Conservation (phyloP, 37 sponge, comb jelly and placozoan species). For the Beroe forskalii region DNA sequence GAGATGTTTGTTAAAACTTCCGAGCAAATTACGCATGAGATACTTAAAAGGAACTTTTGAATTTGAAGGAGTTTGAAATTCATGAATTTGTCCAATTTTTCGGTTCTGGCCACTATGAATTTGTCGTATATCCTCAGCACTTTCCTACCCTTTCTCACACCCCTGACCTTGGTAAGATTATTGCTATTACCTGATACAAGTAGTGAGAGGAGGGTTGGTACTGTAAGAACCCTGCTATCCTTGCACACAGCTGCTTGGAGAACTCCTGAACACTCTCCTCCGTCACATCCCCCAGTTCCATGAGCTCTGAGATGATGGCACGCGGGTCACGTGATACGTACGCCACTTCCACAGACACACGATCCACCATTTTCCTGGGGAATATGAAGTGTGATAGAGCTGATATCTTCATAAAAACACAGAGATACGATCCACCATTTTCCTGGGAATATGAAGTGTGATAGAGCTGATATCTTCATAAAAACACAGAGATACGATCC, state of each 20-base stretch:
- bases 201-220: constrained; percentile 9
- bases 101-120: no score
- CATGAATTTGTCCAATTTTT: no score
- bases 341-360: neutral
- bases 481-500: neutral
- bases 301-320: neutral
- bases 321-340: constrained; percentile 39
- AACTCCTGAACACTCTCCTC: constrained; percentile 52
- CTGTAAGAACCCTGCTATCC: neutral
- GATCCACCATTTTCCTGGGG: neutral
- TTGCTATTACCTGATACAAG: constrained; percentile 49
- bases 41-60: no score
- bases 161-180: no score
- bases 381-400: neutral
- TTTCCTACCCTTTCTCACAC: no score
- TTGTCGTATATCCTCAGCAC: no score
- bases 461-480: no score
- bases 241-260: constrained; percentile 33
- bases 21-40: no score
- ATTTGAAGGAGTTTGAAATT: no score
- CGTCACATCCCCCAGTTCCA: neutral
- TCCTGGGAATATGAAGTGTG: neutral
- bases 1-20: no score
- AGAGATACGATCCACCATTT: neutral
- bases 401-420: no score